These are phyloP conservation scores for Sycophila texana DNA, from an alignment of 2,888 invertebrate genomes.

Conservation along the genomic window DNA sequence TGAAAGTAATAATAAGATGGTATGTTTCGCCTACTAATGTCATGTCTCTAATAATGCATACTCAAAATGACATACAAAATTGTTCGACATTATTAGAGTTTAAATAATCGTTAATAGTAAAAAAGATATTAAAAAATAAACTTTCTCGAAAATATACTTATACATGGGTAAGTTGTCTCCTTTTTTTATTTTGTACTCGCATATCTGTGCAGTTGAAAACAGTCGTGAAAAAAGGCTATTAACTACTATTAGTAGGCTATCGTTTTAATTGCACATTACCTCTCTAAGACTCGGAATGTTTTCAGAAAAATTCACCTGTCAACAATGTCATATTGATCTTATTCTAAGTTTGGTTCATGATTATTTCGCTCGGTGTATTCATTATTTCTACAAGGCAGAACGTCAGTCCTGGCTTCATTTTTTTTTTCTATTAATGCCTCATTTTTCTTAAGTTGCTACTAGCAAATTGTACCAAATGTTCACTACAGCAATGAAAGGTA, in stretches of 20 bases:
- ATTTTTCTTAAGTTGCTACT: conserved; percentile 31
- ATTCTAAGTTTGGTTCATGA: conserved; percentile 51
- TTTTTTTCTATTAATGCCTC: conserved; percentile 48
- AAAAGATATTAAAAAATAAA: conserved; percentile 39
- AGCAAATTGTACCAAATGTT: conserved; percentile 39
- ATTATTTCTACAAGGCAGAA: conserved; percentile 41
- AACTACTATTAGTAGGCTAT: conserved; percentile 33
- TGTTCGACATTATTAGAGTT: conserved; percentile 10
- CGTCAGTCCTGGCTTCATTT: conserved; percentile 24
- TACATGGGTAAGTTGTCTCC: background rate
- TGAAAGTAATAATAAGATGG: conserved; percentile 6
- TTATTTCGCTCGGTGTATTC: conserved; percentile 38
- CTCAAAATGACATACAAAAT: conserved; percentile 5
- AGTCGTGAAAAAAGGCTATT: conserved; percentile 20
- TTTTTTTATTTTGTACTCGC: conserved; percentile 40
- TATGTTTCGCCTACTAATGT: conserved; percentile 10
- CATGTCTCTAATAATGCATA: background rate
- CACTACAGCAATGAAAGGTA: conserved; percentile 18
- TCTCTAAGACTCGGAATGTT: conserved; percentile 51
- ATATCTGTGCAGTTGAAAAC: conserved; percentile 45
- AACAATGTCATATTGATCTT: conserved; percentile 49
- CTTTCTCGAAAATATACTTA: conserved; percentile 30
- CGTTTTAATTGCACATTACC: conserved; percentile 42
- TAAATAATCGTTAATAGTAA: conserved; percentile 18
- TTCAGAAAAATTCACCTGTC: conserved; percentile 33